These are phyloP conservation scores for Sinocyclocheilus rhinocerous DNA, from an alignment of 2,113 vertebrate genomes.

Conservation along the genomic window DNA sequence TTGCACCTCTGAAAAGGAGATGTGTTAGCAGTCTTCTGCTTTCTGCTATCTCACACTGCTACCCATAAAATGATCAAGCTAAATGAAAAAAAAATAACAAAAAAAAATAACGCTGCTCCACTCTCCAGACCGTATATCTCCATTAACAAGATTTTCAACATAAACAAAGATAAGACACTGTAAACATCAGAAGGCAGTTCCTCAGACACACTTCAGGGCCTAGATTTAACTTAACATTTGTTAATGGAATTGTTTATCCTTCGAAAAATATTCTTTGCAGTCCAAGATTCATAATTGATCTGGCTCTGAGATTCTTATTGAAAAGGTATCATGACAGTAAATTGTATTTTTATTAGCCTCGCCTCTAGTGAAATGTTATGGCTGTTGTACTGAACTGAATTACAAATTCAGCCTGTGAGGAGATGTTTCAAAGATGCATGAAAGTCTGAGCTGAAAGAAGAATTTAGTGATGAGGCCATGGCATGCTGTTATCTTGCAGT, in stretches of 20 bases:
- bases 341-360: too few relatives aligned
- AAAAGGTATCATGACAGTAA: too few relatives aligned
- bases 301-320: too few relatives aligned
- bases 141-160: not conserved
- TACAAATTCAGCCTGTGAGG: not conserved
- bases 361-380: too few relatives aligned
- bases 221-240: too few relatives aligned
- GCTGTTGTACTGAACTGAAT: too few relatives aligned
- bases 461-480: not conserved
- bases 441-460: not conserved
- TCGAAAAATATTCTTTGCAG: too few relatives aligned
- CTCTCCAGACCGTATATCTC: not conserved
- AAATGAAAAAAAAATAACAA: not conserved
- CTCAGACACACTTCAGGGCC: too few relatives aligned
- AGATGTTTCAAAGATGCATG: not conserved
- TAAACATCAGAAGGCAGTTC: not conserved
- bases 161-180: not conserved
- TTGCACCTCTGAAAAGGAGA: conserved; percentile 4
- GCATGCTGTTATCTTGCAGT: not conserved
- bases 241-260: too few relatives aligned
- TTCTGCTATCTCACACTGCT: not conserved
- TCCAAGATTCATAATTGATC: too few relatives aligned
- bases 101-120: not conserved
- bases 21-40: conserved; percentile 24
- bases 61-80: conserved; percentile 25